Base-by-base conservation (phyloP, 2,113 vertebrate genomes). In the Pelmatolapia mariae region DNA sequence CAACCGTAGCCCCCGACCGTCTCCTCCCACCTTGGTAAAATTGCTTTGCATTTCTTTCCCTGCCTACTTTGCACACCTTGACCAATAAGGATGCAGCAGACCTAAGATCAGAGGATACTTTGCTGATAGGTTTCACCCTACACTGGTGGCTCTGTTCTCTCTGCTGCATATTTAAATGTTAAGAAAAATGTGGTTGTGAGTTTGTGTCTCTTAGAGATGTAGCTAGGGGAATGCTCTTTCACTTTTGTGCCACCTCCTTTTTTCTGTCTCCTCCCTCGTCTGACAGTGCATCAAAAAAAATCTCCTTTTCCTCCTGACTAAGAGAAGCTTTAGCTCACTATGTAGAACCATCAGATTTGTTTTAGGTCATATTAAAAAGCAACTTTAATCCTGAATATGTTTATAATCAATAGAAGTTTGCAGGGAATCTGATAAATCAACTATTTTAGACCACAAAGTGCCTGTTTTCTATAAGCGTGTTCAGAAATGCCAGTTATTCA, bases 21-120 rank as follows among this genome's bases (percentile, higher is more conserved):
- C 13, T 38, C 50, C 71, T 36, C 53, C 53, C 50, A 40, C 43
- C 12, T 19, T 15, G 71, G 15, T 16, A 71, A 83, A 31, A 22
- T 43, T 54, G 12, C 22, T 22, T 38, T 7, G 61, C 8, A 0
- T n/a, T 19, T 7, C 31, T 13, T 40, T 73, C 33, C 15, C 22
- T 4, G 7, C 87, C 90, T 50, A 8, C 56, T 86, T 68, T 15
- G 26, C 10, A 1, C 50, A 76, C 53, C 56, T 36, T 22, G 52
- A 19, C 89, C 89, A 88, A 91, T 86, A n/a, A 83, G 50, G n/a
- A 3, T 33, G 73, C 71, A 79, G 88, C 66, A 81, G 57, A 66
- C 9, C 45, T 81, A 52, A n/a, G 50, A 40, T 78, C 31, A 50
- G 29, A 71, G 19, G 63, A 22, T 63, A 16, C 50, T 86, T 89